Base-by-base conservation (phyloP, 2,888 invertebrate genomes). In the Drosophila merina region DNA sequence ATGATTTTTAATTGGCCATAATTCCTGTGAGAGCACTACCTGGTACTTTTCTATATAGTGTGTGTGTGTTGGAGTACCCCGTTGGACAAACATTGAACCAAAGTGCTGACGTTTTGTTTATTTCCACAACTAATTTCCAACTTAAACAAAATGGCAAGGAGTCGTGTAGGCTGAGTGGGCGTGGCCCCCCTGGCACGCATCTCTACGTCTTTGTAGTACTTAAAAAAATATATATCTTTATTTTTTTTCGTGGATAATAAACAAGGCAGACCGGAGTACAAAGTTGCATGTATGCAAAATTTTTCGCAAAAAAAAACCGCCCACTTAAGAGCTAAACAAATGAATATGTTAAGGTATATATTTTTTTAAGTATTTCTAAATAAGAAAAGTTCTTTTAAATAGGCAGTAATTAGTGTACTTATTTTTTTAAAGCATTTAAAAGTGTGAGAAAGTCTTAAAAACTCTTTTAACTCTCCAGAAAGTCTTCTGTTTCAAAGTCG, bases 1-100 rank as follows among this genome's bases (percentile, higher is more conserved):
- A 49, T 54, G 54, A 62, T 62, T 82, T 82, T 62, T 72, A 85
- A 85, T 78, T 82, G 64, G 58, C 72, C 83, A 72, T 78, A 66
- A 75, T 75, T 67, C 58, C 57, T 33, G 40, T 60, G 33, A 66
- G 57, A 66, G 57, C 63, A 44, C 44, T 25, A 44, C 44, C 44
- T 44, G 20, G 40, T 44, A 40, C 40, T 14, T 28, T 28, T 28
- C 28, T 28, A 4, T 28, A 28, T 14, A 14, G 20, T 20, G 20
- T 20, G 20, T 28, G 28, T 28, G 28, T 28, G 28, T 28, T 28
- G 2, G 4, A 1, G 20, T 20, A 20, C 5, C 3, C 28, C 6
- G n/a, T 33, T 45, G 44, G 45, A 42, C 64, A 52, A 52, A 54
- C 52, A 48, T 50, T 50, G 51, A 40, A 51, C 40, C 51, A 14